Evolutionary conservation across 2,797 vertebrate species (phyloP).

Genomic region (Anas acuta): DNA sequence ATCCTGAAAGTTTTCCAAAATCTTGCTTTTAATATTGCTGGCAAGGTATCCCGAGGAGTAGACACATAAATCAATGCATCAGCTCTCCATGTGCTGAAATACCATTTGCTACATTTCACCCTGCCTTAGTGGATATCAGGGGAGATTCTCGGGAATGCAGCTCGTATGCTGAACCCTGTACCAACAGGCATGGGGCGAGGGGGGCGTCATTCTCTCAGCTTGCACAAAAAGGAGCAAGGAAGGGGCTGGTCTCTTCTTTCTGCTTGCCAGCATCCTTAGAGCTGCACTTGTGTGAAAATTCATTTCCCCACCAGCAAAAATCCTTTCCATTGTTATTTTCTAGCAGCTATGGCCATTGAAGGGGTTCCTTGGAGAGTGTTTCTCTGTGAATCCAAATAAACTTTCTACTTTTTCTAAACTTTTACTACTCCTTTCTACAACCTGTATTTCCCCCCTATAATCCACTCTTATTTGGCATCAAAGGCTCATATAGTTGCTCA

Average conservation of each 20-base stretch:
- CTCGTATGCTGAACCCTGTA: neutral
- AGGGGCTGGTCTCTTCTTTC: neutral
- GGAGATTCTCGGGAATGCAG: neutral
- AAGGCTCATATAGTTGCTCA: rapidly evolving
- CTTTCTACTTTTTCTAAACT: neutral
- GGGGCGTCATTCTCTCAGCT: neutral
- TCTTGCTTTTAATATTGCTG: conserved; percentile 65
- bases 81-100: conserved; percentile 22
- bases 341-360: neutral
- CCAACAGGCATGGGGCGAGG: neutral
- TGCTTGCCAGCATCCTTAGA: neutral
- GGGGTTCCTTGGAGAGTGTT: neutral
- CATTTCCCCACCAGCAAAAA: neutral
- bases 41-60: conserved; percentile 35
- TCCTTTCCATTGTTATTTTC: neutral
- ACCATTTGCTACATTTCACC: conserved; percentile 1
- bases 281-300: neutral
- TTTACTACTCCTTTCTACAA: neutral
- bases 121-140: neutral
- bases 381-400: neutral
- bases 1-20: conserved; percentile 73
- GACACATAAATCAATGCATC: conserved; percentile 58
- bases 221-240: neutral
- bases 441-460: neutral
- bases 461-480: neutral